Base-by-base conservation (phyloP, 2,113 vertebrate genomes). In the Xiphorhynchus elegans region DNA sequence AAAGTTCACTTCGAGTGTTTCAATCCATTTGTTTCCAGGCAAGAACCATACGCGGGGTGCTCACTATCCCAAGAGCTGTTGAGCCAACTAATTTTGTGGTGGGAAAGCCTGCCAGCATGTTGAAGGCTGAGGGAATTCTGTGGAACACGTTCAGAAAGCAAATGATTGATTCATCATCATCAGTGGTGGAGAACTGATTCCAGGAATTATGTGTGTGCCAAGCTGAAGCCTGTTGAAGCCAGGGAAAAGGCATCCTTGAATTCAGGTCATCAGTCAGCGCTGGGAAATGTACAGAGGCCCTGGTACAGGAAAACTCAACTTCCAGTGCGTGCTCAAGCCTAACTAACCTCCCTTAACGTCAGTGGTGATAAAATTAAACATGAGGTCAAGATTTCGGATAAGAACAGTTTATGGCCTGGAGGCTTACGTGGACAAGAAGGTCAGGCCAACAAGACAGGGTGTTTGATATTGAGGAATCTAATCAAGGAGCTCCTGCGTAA, bases 331-430 rank as follows among this genome's bases (percentile, higher is more conserved):
- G 58, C 85, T 88, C 25, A 52, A 74, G 72, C 59, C 87, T 87
- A 85, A 55, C 84, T 81, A 77, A 87, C 93, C 69, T 89, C 89
- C 10, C 17, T 42, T 93, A 93, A 93, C 49, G 93, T 96, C 94
- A 94, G 8, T 0, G 5, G 59, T 87, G 91, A 96, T 96, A 93
- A 91, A 93, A 94, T 96, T 95, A 95, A 94, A 76, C 60, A 67
- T 84, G 68, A 96, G 85, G 95, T 94, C 85, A 96, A 95, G 95
- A 95, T 96, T 94, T 90, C 88, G 75, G 93, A 96, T 96, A 97
- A 95, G 95, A 47, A 29, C 37, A 31, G 35, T 90, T 91, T 91
- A 84, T 74, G 64, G 63, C 87, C 87, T 55, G 47, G 21, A 94
- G 92, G 63, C 68, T 94, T 74, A 40, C 11, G 75, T 56, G 55